Conservation (phyloP, 2,797 vertebrate genomes). For the Setipinna tenuifilis region DNA sequence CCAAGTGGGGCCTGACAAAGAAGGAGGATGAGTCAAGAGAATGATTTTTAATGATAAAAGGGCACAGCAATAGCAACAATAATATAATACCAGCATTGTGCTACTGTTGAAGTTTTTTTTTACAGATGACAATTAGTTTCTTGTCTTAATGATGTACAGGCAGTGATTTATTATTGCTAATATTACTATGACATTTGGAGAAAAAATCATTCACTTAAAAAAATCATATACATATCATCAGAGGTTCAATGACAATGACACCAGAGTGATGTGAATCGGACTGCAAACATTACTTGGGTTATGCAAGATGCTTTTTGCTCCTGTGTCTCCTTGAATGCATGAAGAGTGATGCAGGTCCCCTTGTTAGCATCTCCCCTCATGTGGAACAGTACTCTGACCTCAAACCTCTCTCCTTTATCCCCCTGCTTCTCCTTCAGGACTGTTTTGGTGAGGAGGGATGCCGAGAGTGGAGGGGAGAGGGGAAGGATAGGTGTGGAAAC, state of each 20-base stretch:
- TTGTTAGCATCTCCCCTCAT: constrained; percentile 50
- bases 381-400: constrained; percentile 70
- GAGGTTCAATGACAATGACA: too few species aligned
- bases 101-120: background rate
- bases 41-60: background rate
- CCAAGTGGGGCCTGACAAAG: constrained; percentile 70
- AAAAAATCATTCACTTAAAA: too few species aligned
- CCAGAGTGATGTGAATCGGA: background rate
- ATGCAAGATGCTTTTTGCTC: constrained; percentile 72
- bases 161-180: too few species aligned
- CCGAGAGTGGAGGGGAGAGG: constrained; percentile 58
- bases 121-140: too few species aligned
- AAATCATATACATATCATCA: too few species aligned
- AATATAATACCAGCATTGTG: background rate
- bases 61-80: background rate
- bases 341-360: constrained; percentile 67
- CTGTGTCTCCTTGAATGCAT: constrained; percentile 75
- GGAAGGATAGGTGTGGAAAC: constrained; percentile 62
- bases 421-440: constrained; percentile 59
- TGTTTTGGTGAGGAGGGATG: constrained; percentile 69
- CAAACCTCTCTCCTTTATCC: constrained; percentile 50
- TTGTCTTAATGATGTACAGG: too few species aligned
- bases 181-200: too few species aligned
- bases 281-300: constrained; percentile 62
- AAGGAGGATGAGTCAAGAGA: background rate